phyloP scores from a whole-genome alignment of 2,113 vertebrate genomes.

The Tupaia tana region DNA sequence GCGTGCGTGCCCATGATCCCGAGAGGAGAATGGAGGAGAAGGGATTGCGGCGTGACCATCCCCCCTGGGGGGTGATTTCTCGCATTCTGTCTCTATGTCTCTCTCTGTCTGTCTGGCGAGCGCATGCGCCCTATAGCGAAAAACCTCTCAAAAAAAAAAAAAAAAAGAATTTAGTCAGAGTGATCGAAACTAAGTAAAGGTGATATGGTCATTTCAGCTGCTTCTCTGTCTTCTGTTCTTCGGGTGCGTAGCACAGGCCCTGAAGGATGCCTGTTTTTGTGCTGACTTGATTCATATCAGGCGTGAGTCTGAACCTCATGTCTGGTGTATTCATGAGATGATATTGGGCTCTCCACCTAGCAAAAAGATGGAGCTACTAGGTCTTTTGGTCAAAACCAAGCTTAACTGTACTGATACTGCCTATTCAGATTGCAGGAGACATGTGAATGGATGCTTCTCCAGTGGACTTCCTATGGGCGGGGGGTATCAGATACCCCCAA shows the following conservation, averaged over 20 bases:
- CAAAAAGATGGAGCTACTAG: background rate
- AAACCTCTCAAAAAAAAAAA: no score
- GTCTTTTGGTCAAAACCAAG: background rate
- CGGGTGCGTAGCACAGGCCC: background rate
- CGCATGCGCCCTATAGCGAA: no score
- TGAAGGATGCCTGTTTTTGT: background rate
- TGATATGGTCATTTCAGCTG: background rate
- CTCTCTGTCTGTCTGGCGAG: no score
- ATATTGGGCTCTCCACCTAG: background rate
- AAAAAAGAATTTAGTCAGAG: background rate
- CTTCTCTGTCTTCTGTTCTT: slow-evolving; percentile 14
- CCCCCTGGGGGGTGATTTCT: no score
- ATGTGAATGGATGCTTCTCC: background rate
- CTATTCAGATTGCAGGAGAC: background rate
- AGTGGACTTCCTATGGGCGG: background rate
- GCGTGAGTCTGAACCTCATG: background rate
- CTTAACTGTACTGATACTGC: background rate
- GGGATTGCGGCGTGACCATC: no score
- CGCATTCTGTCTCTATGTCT: no score
- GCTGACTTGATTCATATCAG: background rate
- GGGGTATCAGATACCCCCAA: background rate
- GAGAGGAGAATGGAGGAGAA: no score
- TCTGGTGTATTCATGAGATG: background rate
- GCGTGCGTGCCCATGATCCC: no score
- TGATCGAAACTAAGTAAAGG: background rate